Percentiles rank a stretch among this genome's conserved stretches.
Conservation (phyloP, 2,797 vertebrate species). For the Centroberyx gerrardi region DNA sequence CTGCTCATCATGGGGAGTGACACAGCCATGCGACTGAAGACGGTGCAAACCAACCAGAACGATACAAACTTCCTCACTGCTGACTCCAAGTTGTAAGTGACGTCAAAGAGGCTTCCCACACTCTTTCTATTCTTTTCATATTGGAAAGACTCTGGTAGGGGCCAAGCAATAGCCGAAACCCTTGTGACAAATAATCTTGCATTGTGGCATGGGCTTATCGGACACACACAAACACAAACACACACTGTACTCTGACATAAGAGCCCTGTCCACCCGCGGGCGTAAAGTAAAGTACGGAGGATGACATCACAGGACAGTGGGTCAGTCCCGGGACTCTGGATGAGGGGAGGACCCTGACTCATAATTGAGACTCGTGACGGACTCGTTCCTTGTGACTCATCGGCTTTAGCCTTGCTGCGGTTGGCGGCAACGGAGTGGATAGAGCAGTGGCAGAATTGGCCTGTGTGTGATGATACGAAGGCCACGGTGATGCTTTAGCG, state of each 20-base stretch:
- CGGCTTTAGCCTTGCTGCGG: conserved; percentile 12
- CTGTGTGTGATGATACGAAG: conserved; percentile 40
- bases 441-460: conserved; percentile 33
- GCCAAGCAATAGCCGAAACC: background rate
- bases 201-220: background rate
- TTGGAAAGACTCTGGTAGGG: too few relatives aligned
- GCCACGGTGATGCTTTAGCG: conserved; percentile 41
- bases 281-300: conserved; percentile 43
- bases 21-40: too few relatives aligned
- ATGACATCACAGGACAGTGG: conserved; percentile 53
- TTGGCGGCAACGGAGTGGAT: conserved; percentile 20
- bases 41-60: too few relatives aligned
- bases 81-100: too few relatives aligned
- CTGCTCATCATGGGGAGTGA: too few relatives aligned
- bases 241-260: background rate
- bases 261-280: background rate
- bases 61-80: too few relatives aligned
- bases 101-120: too few relatives aligned
- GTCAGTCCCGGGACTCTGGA: conserved; percentile 41
- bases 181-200: background rate
- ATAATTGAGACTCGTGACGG: conserved; percentile 39
- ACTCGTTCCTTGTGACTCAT: conserved; percentile 51
- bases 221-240: background rate
- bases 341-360: conserved; percentile 39
- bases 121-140: too few relatives aligned